phyloP scores from a whole-genome alignment of 2,797 vertebrate species.

The Lacerta agilis region DNA sequence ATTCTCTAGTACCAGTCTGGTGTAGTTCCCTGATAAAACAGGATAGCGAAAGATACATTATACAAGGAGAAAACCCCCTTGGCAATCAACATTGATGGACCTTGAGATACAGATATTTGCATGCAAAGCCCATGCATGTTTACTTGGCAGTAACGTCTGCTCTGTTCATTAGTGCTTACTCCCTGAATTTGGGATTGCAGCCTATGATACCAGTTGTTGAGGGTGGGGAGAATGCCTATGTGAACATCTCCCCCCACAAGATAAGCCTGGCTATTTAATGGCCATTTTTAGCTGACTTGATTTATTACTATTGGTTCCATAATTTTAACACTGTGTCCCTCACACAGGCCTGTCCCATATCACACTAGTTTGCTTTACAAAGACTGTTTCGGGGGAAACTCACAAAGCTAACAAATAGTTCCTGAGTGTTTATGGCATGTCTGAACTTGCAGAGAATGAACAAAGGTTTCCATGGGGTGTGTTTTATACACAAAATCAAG shows the following conservation, averaged over 20 bases:
- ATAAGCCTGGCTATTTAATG: neutral
- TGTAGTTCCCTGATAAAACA: neutral
- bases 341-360: neutral
- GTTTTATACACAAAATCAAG: slow-evolving; percentile 4
- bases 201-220: neutral
- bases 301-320: neutral
- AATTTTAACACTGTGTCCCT: no score
- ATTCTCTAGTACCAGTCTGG: no score
- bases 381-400: slow-evolving; percentile 46
- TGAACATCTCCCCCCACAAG: neutral
- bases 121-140: neutral
- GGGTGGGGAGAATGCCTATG: neutral
- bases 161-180: no score
- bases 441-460: slow-evolving; percentile 21
- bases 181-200: no score
- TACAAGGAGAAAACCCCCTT: neutral
- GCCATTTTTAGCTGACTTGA: neutral
- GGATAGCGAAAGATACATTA: neutral
- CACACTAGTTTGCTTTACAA: neutral
- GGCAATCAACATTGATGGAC: neutral
- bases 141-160: neutral
- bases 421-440: slow-evolving; percentile 29
- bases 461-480: slow-evolving; percentile 26
- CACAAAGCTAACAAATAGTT: slow-evolving; percentile 26
- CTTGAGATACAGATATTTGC: neutral